Percentiles rank a stretch among this genome's conserved stretches.
Conservation (phyloP, 2,797 vertebrate genomes). For the Enteromius argenteus region DNA sequence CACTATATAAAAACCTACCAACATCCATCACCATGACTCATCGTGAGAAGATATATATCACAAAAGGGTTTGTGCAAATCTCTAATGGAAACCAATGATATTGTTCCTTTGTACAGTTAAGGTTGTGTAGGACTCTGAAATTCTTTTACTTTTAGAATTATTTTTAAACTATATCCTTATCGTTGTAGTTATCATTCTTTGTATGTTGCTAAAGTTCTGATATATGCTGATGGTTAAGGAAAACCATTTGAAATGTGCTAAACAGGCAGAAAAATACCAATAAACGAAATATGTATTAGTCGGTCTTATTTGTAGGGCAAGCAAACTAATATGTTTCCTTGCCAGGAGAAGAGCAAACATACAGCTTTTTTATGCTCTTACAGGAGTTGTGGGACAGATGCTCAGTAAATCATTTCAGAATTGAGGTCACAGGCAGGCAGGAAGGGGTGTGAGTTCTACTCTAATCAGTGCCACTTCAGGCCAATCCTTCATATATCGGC, state of each 20-base stretch:
- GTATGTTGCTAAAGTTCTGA: not conserved
- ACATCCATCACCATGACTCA: not conserved
- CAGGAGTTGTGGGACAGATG: constrained; percentile 68
- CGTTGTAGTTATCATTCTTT: not conserved
- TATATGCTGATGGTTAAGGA: not conserved
- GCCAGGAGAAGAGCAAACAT: constrained; percentile 47
- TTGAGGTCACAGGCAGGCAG: constrained; percentile 72
- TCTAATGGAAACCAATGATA: not conserved
- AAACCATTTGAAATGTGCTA: not conserved
- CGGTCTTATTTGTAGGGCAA: constrained; percentile 52
- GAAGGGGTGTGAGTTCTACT: constrained; percentile 63
- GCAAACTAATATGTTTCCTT: constrained; percentile 56
- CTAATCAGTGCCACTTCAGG: constrained; percentile 67
- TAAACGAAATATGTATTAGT: constrained; percentile 64
- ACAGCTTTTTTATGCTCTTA: constrained; percentile 58
- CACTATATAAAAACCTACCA: not conserved
- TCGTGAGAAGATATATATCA: too few relatives aligned
- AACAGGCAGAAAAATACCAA: constrained; percentile 4
- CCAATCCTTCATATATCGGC: constrained; percentile 65
- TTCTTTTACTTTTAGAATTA: not conserved
- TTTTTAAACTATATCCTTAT: not conserved
- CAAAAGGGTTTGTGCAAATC: not conserved
- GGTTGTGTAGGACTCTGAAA: not conserved
- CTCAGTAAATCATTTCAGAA: constrained; percentile 74
- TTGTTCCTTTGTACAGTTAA: not conserved